Evolutionary conservation across 2,797 vertebrate species (phyloP).

Genomic region (Phrynocephalus vlangalii): DNA sequence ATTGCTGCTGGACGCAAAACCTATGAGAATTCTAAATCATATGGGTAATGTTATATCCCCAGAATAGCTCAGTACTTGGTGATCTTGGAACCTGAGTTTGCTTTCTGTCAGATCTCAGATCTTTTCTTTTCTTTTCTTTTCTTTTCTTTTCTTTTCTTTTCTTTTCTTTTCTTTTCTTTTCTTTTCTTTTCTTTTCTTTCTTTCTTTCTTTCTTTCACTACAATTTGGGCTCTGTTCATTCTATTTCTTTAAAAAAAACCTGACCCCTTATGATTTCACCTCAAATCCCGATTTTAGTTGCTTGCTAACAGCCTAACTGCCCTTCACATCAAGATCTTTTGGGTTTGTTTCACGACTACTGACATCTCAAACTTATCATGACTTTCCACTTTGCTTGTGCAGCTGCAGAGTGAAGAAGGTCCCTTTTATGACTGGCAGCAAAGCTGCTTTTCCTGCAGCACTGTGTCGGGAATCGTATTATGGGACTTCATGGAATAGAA

Average conservation of each 20-base stretch:
- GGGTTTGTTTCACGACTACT: neutral
- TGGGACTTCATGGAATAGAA: too few species aligned
- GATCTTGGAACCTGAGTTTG: too few species aligned
- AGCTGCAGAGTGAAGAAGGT: neutral
- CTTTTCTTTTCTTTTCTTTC: neutral
- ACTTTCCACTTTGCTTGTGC: neutral
- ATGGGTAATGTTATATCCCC: neutral
- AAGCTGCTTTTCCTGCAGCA: neutral
- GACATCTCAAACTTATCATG: neutral
- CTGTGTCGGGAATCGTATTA: neutral
- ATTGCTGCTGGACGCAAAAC: neutral
- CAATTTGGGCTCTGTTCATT: too few species aligned
- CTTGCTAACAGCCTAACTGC: neutral
- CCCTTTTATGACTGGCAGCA: neutral
- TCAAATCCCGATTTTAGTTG: neutral
- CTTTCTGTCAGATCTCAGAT: too few species aligned
- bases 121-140: neutral
- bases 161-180: too few species aligned
- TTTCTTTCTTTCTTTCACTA: neutral
- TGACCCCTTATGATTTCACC: neutral
- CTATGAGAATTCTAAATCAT: neutral
- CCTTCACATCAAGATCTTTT: neutral
- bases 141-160: too few species aligned
- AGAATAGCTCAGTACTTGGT: neutral
- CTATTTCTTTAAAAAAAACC: neutral